Conservation (phyloP, 1,140 invertebrate genomes). For the Drosophila azteca region DNA sequence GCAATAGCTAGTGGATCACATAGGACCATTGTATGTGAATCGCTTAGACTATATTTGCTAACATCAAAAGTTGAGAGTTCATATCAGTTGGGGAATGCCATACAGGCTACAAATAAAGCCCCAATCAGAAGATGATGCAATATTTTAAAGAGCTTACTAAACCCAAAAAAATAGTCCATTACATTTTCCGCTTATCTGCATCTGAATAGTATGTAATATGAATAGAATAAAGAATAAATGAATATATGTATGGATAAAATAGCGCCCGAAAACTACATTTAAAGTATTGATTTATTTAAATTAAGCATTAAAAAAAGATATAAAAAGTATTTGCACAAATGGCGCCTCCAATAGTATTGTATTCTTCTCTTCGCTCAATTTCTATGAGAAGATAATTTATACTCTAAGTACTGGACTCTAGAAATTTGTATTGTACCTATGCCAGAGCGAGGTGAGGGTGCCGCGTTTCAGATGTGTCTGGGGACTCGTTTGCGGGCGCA, state of each 20-base stretch:
- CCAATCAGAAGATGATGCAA: constrained; percentile 37
- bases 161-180: neutral
- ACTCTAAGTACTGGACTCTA: constrained; percentile 23
- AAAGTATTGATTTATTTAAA: constrained; percentile 50
- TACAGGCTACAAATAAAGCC: constrained; percentile 11
- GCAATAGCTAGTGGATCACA: neutral
- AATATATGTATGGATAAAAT: too few relatives aligned
- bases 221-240: too few relatives aligned
- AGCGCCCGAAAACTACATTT: constrained; percentile 2
- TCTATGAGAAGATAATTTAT: neutral
- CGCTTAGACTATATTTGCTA: constrained; percentile 19
- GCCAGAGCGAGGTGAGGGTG: constrained; percentile 70
- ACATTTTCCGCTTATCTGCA: neutral
- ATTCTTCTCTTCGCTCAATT: constrained; percentile 1
- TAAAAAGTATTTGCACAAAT: constrained; percentile 44
- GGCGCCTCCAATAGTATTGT: constrained; percentile 22
- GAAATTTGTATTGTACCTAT: constrained; percentile 39
- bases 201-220: too few relatives aligned
- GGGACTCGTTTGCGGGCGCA: constrained; percentile 56
- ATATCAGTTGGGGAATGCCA: neutral
- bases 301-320: constrained; percentile 43
- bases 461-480: constrained; percentile 55
- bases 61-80: constrained; percentile 20
- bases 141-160: constrained; percentile 24
- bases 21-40: constrained; percentile 4